These are phyloP conservation scores for Polypedilum vanderplanki DNA, from an alignment of 1,140 invertebrate species.

Conservation along the genomic window DNA sequence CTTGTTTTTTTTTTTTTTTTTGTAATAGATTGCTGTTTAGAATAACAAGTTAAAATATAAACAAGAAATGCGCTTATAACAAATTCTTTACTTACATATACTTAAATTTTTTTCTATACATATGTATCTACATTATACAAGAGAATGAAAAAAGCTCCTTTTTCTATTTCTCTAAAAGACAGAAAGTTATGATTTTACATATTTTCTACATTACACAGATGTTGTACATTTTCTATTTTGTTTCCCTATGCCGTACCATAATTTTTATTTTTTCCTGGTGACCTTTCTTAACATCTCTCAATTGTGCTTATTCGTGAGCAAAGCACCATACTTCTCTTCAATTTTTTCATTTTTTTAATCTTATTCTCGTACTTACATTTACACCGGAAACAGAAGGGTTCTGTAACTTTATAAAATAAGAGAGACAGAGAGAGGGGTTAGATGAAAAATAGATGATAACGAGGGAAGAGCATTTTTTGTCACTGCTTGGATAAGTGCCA, in stretches of 20 bases:
- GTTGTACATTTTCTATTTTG: constrained; percentile 1
- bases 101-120: neutral
- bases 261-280: constrained; percentile 17
- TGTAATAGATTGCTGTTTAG: too few relatives aligned
- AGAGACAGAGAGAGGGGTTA: neutral
- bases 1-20: too few relatives aligned
- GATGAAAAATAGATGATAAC: neutral
- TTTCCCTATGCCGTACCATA: neutral
- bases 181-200: constrained; percentile 7
- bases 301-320: neutral
- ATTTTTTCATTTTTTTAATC: neutral
- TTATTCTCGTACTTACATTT: neutral
- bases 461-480: constrained; percentile 2
- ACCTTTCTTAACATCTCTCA: neutral
- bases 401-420: neutral
- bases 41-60: too few relatives aligned
- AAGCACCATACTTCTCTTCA: too few relatives aligned
- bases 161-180: too few relatives aligned
- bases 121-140: too few relatives aligned
- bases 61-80: too few relatives aligned
- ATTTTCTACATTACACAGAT: constrained; percentile 3
- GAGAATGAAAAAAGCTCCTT: too few relatives aligned
- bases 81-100: neutral
- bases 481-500: constrained; percentile 4
- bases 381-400: too few relatives aligned